Conservation (phyloP, 2,888 invertebrate species). For the Lasioglossum leucozonium region DNA sequence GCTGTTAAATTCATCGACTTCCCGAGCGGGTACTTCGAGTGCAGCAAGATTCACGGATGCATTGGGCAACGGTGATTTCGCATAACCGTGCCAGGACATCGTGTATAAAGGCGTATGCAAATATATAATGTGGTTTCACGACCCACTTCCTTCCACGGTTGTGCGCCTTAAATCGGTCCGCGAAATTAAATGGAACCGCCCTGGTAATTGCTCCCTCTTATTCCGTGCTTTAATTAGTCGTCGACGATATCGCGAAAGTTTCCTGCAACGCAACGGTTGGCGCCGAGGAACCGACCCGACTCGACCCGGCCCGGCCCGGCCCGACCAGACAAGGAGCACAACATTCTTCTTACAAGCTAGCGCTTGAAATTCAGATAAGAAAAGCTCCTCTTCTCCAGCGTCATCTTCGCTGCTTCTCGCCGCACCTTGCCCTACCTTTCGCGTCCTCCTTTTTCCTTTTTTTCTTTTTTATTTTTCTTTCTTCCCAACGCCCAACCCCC, state of each 20-base stretch:
- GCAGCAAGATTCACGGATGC: slow-evolving; percentile 10
- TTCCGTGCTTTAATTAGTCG: slow-evolving; percentile 76
- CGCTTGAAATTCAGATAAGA: slow-evolving; percentile 72
- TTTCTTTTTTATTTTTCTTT: not conserved
- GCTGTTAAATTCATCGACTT: not conserved
- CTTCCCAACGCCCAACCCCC: not conserved
- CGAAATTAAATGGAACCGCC: slow-evolving; percentile 72
- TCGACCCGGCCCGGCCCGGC: not conserved
- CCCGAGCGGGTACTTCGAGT: not conserved
- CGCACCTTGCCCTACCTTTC: slow-evolving; percentile 37
- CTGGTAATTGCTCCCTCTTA: slow-evolving; percentile 75
- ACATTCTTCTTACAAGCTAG: slow-evolving; percentile 67
- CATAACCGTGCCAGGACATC: slow-evolving; percentile 6
- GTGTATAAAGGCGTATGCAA: slow-evolving; percentile 30
- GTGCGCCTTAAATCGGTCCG: slow-evolving; percentile 60
- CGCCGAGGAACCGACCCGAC: slow-evolving; percentile 50
- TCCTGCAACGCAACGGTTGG: slow-evolving; percentile 66
- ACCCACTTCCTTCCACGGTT: slow-evolving; percentile 58
- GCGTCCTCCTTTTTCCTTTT: not conserved
- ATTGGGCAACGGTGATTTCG: slow-evolving; percentile 9
- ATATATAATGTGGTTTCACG: slow-evolving; percentile 37
- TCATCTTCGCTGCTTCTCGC: slow-evolving; percentile 45
- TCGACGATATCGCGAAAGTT: slow-evolving; percentile 74
- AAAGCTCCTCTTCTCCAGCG: slow-evolving; percentile 36
- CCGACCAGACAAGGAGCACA: slow-evolving; percentile 43